phyloP scores from a whole-genome alignment of 2,113 vertebrate genomes.

The Platanista minor region DNA sequence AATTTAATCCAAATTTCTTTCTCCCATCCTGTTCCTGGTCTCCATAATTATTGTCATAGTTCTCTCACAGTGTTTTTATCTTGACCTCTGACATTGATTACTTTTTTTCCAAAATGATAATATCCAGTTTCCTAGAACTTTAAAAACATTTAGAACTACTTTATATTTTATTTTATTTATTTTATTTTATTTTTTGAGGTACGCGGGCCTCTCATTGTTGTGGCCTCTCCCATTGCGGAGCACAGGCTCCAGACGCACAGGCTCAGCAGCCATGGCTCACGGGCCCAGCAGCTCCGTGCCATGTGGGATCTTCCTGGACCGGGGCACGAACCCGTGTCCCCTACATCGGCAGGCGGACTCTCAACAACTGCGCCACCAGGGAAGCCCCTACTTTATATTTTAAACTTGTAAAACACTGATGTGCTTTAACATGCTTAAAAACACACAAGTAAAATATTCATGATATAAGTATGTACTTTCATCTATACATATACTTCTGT shows the following conservation, averaged over 20 bases:
- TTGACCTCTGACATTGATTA: neutral
- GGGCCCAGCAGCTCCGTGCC: too few species aligned
- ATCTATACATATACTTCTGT: neutral
- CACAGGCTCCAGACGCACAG: too few species aligned
- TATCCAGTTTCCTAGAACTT: neutral
- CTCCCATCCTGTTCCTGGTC: neutral
- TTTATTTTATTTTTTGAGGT: too few species aligned
- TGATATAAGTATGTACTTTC: neutral
- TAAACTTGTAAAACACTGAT: neutral
- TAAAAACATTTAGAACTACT: neutral
- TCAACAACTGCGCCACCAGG: too few species aligned
- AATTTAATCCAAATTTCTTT: neutral
- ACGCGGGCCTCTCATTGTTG: too few species aligned
- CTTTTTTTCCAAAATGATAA: neutral
- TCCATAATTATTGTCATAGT: neutral
- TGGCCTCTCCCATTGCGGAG: too few species aligned
- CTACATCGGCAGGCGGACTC: too few species aligned
- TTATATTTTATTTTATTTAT: too few species aligned
- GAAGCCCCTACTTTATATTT: constrained; percentile 4
- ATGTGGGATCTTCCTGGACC: too few species aligned
- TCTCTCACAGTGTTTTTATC: neutral
- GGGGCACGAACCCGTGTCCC: too few species aligned
- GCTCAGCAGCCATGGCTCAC: too few species aligned
- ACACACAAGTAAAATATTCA: neutral
- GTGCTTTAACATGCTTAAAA: neutral